phyloP scores from a whole-genome alignment of 2,888 invertebrate genomes.

The Furcula furcula region DNA sequence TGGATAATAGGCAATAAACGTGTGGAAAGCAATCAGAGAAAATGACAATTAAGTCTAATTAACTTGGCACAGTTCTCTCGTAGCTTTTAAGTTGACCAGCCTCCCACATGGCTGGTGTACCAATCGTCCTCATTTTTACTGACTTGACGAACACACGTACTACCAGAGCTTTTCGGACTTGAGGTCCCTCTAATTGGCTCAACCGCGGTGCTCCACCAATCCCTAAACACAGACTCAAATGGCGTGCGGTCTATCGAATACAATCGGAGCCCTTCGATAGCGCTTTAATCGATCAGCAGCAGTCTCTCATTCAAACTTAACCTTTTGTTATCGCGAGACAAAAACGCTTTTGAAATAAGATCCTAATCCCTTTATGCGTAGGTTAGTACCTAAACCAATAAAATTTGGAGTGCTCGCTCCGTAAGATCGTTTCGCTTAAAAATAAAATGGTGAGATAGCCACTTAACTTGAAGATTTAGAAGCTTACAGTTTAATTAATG shows the following conservation, averaged over 20 bases:
- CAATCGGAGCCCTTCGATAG: slow-evolving; percentile 18
- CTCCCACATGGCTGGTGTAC: slow-evolving; percentile 15
- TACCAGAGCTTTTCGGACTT: slow-evolving; percentile 12
- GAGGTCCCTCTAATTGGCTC: slow-evolving; percentile 26
- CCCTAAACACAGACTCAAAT: slow-evolving; percentile 9
- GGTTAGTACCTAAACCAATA: slow-evolving; percentile 24
- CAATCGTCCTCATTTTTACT: slow-evolving; percentile 17
- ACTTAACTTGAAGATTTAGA: slow-evolving; percentile 21
- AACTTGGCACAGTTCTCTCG: slow-evolving; percentile 6
- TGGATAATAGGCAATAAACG: slow-evolving; percentile 1
- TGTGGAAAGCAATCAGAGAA: slow-evolving; percentile 3
- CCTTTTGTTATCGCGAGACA: slow-evolving; percentile 32
- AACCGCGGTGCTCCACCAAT: slow-evolving; percentile 11
- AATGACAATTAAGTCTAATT: slow-evolving; percentile 16
- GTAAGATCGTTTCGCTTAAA: slow-evolving; percentile 24
- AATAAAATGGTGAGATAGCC: slow-evolving; percentile 20
- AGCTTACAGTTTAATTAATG: slow-evolving; percentile 23
- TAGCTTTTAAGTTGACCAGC: slow-evolving; percentile 14
- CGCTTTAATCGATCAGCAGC: slow-evolving; percentile 28
- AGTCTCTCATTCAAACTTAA: slow-evolving; percentile 28
- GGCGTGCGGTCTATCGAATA: slow-evolving; percentile 8
- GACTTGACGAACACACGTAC: slow-evolving; percentile 23
- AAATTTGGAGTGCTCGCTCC: slow-evolving; percentile 22
- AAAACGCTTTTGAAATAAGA: slow-evolving; percentile 29
- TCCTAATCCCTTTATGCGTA: slow-evolving; percentile 31